phyloP scores from a whole-genome alignment of 2,888 invertebrate genomes.

The Lithosia quadra region DNA sequence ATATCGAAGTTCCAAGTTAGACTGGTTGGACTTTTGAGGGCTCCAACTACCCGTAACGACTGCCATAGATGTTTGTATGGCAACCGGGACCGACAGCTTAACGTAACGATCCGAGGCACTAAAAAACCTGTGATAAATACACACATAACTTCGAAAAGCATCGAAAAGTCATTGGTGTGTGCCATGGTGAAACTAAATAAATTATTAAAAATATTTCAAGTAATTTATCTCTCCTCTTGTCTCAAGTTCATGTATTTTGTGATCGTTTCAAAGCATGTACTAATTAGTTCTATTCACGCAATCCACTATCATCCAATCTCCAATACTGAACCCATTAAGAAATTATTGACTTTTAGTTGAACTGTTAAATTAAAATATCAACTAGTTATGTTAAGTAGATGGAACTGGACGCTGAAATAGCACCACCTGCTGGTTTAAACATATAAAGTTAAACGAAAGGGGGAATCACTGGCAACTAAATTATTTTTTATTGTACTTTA shows the following conservation, averaged over 20 bases:
- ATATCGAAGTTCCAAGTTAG: too few species aligned
- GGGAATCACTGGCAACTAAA: neutral
- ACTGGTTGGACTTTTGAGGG: too few species aligned
- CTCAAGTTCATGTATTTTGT: conserved; percentile 1
- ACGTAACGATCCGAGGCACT: too few species aligned
- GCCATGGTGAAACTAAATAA: too few species aligned
- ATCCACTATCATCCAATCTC: conserved; percentile 5
- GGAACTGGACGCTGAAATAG: conserved; percentile 2
- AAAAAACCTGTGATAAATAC: too few species aligned
- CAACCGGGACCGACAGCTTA: too few species aligned
- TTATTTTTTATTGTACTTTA: too few species aligned
- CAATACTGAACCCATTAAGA: conserved; percentile 9
- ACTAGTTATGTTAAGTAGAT: conserved; percentile 16
- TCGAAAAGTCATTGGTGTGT: too few species aligned
- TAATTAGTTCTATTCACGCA: conserved; percentile 15
- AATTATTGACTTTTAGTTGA: conserved; percentile 15
- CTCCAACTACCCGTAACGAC: too few species aligned
- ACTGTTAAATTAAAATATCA: conserved; percentile 14
- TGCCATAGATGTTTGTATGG: too few species aligned
- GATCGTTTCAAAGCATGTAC: neutral
- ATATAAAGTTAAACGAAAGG: neutral
- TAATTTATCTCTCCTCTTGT: neutral
- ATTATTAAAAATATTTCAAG: neutral
- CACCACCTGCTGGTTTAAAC: conserved; percentile 11
- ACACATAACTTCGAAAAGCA: too few species aligned